Evolutionary conservation across 2,113 vertebrate species (phyloP).

Genomic region (Cheilinus undulatus): DNA sequence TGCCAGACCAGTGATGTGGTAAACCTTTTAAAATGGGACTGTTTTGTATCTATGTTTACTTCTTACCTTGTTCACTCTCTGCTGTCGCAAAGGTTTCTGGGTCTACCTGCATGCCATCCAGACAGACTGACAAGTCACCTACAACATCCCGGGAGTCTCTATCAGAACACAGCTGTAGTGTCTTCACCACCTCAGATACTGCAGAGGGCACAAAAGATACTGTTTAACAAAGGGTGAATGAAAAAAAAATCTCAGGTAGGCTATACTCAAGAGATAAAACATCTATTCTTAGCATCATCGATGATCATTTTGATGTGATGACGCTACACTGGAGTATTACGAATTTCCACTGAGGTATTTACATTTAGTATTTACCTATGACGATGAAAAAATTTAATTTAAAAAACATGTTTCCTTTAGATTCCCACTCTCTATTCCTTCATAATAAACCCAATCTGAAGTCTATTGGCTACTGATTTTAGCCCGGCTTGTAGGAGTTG

Average conservation of each 20-base stretch:
- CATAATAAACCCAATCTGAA: neutral
- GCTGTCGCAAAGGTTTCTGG: constrained; percentile 80
- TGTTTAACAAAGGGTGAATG: neutral
- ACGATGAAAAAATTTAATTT: neutral
- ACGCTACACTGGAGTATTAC: too few relatives aligned
- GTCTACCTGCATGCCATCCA: constrained; percentile 93
- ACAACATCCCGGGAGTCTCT: constrained; percentile 87
- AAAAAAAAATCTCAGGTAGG: neutral
- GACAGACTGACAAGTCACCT: constrained; percentile 91
- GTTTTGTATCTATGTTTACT: constrained; percentile 37
- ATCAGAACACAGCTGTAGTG: constrained; percentile 89
- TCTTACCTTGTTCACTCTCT: constrained; percentile 77
- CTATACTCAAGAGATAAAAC: neutral
- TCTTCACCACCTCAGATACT: constrained; percentile 94
- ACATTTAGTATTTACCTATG: too few relatives aligned
- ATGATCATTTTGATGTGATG: too few relatives aligned
- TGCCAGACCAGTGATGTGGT: neutral
- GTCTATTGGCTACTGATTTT: neutral
- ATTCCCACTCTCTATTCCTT: neutral
- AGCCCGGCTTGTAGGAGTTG: neutral
- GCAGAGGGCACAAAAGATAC: neutral
- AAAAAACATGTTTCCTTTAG: neutral
- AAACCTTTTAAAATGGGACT: neutral
- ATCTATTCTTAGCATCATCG: too few relatives aligned
- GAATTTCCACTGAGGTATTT: neutral